Evolutionary conservation across 2,888 invertebrate genomes (phyloP).

Genomic region (Drosophila anomalipes): DNA sequence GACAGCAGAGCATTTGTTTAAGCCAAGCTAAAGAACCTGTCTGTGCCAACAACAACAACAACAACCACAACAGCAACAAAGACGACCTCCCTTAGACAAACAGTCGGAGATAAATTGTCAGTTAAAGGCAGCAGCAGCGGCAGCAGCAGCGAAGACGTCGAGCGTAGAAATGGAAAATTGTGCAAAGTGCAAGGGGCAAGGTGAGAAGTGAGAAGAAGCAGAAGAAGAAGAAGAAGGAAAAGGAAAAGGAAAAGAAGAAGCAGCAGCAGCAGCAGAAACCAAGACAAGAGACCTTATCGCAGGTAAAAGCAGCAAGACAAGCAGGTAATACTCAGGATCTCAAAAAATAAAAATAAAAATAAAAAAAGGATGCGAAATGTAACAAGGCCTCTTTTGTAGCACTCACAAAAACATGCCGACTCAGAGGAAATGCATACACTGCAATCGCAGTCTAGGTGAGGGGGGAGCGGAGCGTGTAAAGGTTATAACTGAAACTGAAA

Average conservation of each 20-base stretch:
- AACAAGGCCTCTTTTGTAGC: conserved; percentile 54
- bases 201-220: conserved; percentile 42
- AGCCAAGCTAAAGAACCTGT: conserved; percentile 64
- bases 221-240: conserved; percentile 9
- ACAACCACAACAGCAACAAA: conserved; percentile 45
- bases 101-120: conserved; percentile 75
- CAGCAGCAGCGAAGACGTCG: conserved; percentile 23
- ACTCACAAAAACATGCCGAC: conserved; percentile 47
- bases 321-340: conserved; percentile 22
- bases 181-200: conserved; percentile 70
- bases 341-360: not conserved
- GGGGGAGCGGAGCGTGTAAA: not conserved
- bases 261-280: not conserved
- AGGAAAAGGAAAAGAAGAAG: not conserved
- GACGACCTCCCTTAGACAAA: conserved; percentile 59
- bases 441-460: not conserved
- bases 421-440: conserved; percentile 66
- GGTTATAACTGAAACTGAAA: conserved; percentile 14
- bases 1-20: conserved; percentile 69
- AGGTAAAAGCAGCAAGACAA: conserved; percentile 37
- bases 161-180: conserved; percentile 64
- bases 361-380: conserved; percentile 61
- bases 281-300: conserved; percentile 15
- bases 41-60: conserved; percentile 45
- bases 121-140: conserved; percentile 55